A percentile compares a stretch with the other conserved stretches of the same genome.
These are phyloP conservation scores for Solea senegalensis DNA, from an alignment of 2,113 vertebrate species.

Conservation along the genomic window DNA sequence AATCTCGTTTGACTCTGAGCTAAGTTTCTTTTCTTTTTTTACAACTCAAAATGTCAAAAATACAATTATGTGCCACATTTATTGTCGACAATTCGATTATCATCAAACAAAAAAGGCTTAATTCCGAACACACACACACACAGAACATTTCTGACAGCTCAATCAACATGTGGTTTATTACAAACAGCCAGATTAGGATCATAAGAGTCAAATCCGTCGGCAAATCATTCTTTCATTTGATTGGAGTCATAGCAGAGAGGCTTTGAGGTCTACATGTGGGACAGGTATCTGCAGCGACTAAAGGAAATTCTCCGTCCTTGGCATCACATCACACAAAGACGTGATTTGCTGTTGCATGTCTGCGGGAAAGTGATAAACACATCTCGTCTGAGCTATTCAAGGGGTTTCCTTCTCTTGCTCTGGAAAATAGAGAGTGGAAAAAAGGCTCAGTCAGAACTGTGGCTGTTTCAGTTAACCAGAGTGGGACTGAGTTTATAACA, in stretches of 20 bases:
- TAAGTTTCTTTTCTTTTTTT: slow-evolving; percentile 14
- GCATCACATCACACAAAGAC: slow-evolving; percentile 54
- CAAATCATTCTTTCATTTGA: slow-evolving; percentile 40
- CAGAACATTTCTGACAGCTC: slow-evolving; percentile 43
- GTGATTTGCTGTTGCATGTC: slow-evolving; percentile 48
- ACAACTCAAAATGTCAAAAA: slow-evolving; percentile 57
- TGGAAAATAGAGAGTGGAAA: slow-evolving; percentile 23
- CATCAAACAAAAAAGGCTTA: slow-evolving; percentile 64
- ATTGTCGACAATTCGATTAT: slow-evolving; percentile 78
- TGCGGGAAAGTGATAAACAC: slow-evolving; percentile 67
- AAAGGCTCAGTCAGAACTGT: slow-evolving; percentile 24
- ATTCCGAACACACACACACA: slow-evolving; percentile 35
- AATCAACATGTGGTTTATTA: slow-evolving; percentile 3
- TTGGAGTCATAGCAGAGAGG: slow-evolving; percentile 13
- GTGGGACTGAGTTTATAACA: background rate
- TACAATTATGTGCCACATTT: slow-evolving; percentile 74
- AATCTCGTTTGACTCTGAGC: slow-evolving; percentile 66
- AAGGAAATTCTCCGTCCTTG: slow-evolving; percentile 52
- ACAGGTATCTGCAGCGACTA: slow-evolving; percentile 46
- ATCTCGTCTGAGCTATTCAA: slow-evolving; percentile 44
- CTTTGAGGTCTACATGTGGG: slow-evolving; percentile 41
- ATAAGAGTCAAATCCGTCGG: slow-evolving; percentile 34
- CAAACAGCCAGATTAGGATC: slow-evolving; percentile 23
- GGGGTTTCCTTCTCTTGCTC: slow-evolving; percentile 23
- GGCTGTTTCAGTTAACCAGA: slow-evolving; percentile 1